Conservation (phyloP, 2,888 invertebrate genomes). For the Andrena chrysosceles region DNA sequence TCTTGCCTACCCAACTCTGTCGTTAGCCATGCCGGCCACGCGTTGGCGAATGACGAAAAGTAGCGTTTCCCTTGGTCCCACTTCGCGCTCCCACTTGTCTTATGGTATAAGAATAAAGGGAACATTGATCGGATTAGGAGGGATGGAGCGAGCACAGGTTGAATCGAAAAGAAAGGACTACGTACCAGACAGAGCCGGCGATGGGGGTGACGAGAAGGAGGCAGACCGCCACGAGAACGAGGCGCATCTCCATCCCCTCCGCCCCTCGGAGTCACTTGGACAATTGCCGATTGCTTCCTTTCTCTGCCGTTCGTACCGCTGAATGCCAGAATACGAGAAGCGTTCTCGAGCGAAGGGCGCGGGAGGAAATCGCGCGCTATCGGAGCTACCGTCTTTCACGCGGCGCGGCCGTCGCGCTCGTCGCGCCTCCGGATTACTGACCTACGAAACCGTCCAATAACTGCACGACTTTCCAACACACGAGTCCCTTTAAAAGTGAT, state of each 20-base stretch:
- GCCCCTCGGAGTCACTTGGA: constrained; percentile 59
- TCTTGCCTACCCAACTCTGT: too few relatives aligned
- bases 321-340: constrained; percentile 11
- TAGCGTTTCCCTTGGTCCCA: too few relatives aligned
- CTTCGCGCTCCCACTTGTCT: too few relatives aligned
- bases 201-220: constrained; percentile 95
- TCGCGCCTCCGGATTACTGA: constrained; percentile 21
- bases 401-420: not conserved
- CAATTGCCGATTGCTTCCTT: constrained; percentile 35
- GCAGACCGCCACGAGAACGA: constrained; percentile 93
- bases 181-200: constrained; percentile 95
- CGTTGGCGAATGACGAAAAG: too few relatives aligned
- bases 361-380: constrained; percentile 10
- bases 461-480: constrained; percentile 10
- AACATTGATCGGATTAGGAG: not conserved
- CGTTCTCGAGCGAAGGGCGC: not conserved
- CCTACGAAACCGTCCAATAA: constrained; percentile 33
- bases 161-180: constrained; percentile 76
- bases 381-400: not conserved
- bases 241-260: constrained; percentile 87
- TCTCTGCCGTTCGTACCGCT: constrained; percentile 8
- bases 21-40: too few relatives aligned
- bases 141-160: not conserved
- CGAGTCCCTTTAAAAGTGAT: constrained; percentile 13
- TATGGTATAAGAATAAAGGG: too few relatives aligned